Evolutionary conservation across 2,888 invertebrate species (phyloP), one percentile per base, ranked within the genome.

Genomic region (Altica lythri): DNA sequence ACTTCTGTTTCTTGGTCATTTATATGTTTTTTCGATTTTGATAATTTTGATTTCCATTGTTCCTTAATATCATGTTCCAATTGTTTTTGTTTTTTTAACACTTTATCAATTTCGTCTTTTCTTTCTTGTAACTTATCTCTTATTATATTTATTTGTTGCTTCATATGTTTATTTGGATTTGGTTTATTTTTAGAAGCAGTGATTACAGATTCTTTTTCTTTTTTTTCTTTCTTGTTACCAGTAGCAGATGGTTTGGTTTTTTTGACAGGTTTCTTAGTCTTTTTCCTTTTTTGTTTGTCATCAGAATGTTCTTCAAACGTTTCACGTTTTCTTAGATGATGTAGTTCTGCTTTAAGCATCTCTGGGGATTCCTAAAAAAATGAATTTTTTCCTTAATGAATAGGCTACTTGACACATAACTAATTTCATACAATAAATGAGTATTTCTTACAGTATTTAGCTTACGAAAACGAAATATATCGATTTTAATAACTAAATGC

Each of bases 111-210:
- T 22, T 40, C 49, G 12, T 49, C 40, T 32, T 49, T 49, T 10
- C 32, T 30, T n/a, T 49, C 49, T 42, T 49, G 49, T 6, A 49
- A 9, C 27, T 40, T 49, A 2, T 49, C 49, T 22, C 13, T 30
- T 2, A 49, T 30, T 1, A 16, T 13, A 2, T 18, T 18, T 40
- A 49, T 35, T 12, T 49, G 49, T 10, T 49, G 40, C 19, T 13
- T 19, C 10, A 49, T 18, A 30, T 27, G 2, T 13, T 34, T 27
- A 2, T 29, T n/a, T n/a, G n/a, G n/a, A n/a, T n/a, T n/a, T n/a
- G n/a, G n/a, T n/a, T n/a, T n/a, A n/a, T n/a, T n/a, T n/a, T n/a
- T n/a, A n/a, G n/a, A n/a, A n/a, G n/a, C n/a, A n/a, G n/a, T n/a
- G n/a, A n/a, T n/a, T n/a, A n/a, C n/a, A n/a, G n/a, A n/a, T n/a